Evolutionary conservation across 2,797 vertebrate species (phyloP).

Genomic region (Sciaenops ocellatus): DNA sequence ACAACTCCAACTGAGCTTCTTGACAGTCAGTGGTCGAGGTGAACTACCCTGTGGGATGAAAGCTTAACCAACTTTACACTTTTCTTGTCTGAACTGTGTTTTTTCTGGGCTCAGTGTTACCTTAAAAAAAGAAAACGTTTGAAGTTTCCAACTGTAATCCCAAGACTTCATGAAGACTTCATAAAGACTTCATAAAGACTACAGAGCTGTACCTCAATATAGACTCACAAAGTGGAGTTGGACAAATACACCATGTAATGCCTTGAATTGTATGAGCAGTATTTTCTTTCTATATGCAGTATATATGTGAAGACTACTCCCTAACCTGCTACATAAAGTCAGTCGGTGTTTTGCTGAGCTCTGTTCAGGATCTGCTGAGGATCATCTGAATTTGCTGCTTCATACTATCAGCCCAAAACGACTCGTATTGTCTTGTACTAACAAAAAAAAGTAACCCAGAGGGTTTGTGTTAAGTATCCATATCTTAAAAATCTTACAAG

Average conservation of each 20-base stretch:
- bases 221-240: not conserved
- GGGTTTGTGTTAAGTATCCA: conserved; percentile 50
- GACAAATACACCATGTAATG: not conserved
- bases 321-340: not conserved
- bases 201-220: conserved; percentile 1
- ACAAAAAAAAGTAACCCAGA: conserved; percentile 46
- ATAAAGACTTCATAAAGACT: conserved; percentile 30
- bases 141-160: conserved; percentile 30
- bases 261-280: conserved; percentile 7
- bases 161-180: conserved; percentile 37
- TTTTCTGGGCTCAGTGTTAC: conserved; percentile 26
- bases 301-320: conserved; percentile 4
- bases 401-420: conserved; percentile 37
- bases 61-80: conserved; percentile 47
- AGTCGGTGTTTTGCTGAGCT: conserved; percentile 25
- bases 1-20: conserved; percentile 27
- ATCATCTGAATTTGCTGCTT: conserved; percentile 27
- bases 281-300: conserved; percentile 9
- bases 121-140: conserved; percentile 13
- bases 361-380: conserved; percentile 17
- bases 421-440: conserved; percentile 35
- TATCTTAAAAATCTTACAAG: conserved; percentile 55
- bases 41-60: conserved; percentile 46
- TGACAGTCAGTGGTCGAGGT: conserved; percentile 48
- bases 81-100: conserved; percentile 31